These are phyloP conservation scores for Parascotia fuliginaria DNA, from an alignment of 2,888 invertebrate species.

Conservation along the genomic window DNA sequence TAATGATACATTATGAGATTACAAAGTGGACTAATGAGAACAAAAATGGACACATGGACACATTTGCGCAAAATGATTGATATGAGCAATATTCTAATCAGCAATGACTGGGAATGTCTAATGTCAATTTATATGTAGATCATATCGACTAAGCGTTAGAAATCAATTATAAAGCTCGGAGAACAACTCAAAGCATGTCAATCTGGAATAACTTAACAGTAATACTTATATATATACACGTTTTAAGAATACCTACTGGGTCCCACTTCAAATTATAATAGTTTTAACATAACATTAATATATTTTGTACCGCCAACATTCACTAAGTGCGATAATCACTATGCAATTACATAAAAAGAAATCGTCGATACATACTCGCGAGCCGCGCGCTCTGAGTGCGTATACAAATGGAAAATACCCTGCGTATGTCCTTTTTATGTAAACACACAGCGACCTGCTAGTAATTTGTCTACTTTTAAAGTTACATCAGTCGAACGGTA, in stretches of 20 bases:
- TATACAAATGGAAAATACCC: slow-evolving; percentile 60
- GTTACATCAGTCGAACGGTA: slow-evolving; percentile 69
- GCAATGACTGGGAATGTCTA: slow-evolving; percentile 65
- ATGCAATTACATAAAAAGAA: slow-evolving; percentile 58
- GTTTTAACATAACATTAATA: slow-evolving; percentile 60
- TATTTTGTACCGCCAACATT: slow-evolving; percentile 79
- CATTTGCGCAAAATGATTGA: slow-evolving; percentile 7
- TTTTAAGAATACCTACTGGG: slow-evolving; percentile 78
- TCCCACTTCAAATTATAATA: slow-evolving; percentile 75
- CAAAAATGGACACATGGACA: slow-evolving; percentile 3
- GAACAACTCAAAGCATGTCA: slow-evolving; percentile 70
- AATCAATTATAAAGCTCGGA: slow-evolving; percentile 51
- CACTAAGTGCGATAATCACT: slow-evolving; percentile 69
- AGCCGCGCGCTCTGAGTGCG: slow-evolving; percentile 43
- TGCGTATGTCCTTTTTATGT: slow-evolving; percentile 56
- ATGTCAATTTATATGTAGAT: slow-evolving; percentile 48
- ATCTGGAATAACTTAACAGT: slow-evolving; percentile 80
- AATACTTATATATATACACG: slow-evolving; percentile 78
- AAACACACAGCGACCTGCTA: slow-evolving; percentile 53
- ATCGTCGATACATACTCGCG: slow-evolving; percentile 21
- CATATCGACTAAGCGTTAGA: slow-evolving; percentile 45
- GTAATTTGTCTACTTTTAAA: slow-evolving; percentile 53
- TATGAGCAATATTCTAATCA: slow-evolving; percentile 21
- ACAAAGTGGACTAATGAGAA: slow-evolving; percentile 19
- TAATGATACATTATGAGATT: slow-evolving; percentile 7